These are phyloP conservation scores for Poeciliopsis occidentalis DNA, from an alignment of 2,113 vertebrate genomes.

Conservation along the genomic window DNA sequence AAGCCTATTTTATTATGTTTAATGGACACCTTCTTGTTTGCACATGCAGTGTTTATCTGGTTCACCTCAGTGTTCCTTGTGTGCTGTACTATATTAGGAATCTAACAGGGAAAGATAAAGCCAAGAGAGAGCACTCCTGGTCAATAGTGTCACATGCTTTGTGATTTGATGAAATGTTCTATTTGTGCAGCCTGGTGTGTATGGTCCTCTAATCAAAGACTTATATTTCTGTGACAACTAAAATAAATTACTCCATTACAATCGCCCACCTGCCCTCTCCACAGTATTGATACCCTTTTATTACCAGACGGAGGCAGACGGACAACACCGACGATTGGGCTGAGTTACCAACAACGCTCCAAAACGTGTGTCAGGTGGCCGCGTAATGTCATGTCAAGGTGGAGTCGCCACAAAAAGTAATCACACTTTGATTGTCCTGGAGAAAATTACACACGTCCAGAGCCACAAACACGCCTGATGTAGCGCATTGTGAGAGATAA, in stretches of 20 bases:
- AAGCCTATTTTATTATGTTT: background rate
- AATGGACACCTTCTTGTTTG: background rate
- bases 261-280: slow-evolving; percentile 71
- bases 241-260: slow-evolving; percentile 82
- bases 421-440: slow-evolving; percentile 32
- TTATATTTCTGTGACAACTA: slow-evolving; percentile 79
- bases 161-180: slow-evolving; percentile 80
- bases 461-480: slow-evolving; percentile 33
- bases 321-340: slow-evolving; percentile 45
- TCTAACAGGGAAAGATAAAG: slow-evolving; percentile 51
- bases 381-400: slow-evolving; percentile 37
- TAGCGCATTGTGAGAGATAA: slow-evolving; percentile 23
- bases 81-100: slow-evolving; percentile 30
- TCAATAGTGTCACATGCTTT: slow-evolving; percentile 76
- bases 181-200: slow-evolving; percentile 72
- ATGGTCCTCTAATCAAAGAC: slow-evolving; percentile 73
- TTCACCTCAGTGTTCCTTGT: slow-evolving; percentile 10
- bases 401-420: slow-evolving; percentile 39
- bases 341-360: slow-evolving; percentile 38
- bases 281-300: slow-evolving; percentile 71
- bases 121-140: slow-evolving; percentile 38
- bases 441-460: slow-evolving; percentile 33
- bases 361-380: slow-evolving; percentile 21
- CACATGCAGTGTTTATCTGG: background rate
- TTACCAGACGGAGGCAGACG: slow-evolving; percentile 64